Evolutionary conservation across 2,797 vertebrate genomes (phyloP).

Genomic region (Myotis pilosus): DNA sequence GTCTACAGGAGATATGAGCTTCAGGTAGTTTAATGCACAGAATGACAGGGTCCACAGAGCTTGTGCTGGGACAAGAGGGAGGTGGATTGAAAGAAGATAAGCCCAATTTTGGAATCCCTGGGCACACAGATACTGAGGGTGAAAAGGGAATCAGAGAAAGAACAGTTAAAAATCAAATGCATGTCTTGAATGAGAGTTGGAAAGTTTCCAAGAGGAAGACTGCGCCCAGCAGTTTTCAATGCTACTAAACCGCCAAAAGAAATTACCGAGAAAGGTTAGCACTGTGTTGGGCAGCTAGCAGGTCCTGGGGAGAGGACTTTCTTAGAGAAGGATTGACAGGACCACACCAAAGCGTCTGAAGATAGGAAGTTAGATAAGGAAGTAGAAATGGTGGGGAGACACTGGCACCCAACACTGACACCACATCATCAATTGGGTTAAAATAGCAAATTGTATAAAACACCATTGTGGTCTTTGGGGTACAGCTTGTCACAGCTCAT

Average conservation of each 20-base stretch:
- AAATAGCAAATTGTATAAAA: neutral
- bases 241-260: neutral
- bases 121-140: neutral
- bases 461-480: too few relatives aligned
- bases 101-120: neutral
- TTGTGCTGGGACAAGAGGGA: neutral
- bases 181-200: neutral
- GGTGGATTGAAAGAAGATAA: neutral
- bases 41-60: neutral
- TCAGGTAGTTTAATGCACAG: neutral
- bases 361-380: neutral
- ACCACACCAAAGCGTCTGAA: neutral
- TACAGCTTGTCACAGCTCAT: neutral
- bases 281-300: neutral
- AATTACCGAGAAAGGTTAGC: neutral
- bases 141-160: neutral
- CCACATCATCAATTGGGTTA: neutral
- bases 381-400: neutral
- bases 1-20: neutral
- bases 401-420: neutral
- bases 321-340: neutral
- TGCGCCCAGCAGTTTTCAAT: neutral
- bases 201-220: neutral
- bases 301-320: neutral
- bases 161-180: neutral